Evolutionary conservation across 2,113 vertebrate genomes (phyloP), one percentile per base, ranked within the genome.

Genomic region (Enhydra lutris): DNA sequence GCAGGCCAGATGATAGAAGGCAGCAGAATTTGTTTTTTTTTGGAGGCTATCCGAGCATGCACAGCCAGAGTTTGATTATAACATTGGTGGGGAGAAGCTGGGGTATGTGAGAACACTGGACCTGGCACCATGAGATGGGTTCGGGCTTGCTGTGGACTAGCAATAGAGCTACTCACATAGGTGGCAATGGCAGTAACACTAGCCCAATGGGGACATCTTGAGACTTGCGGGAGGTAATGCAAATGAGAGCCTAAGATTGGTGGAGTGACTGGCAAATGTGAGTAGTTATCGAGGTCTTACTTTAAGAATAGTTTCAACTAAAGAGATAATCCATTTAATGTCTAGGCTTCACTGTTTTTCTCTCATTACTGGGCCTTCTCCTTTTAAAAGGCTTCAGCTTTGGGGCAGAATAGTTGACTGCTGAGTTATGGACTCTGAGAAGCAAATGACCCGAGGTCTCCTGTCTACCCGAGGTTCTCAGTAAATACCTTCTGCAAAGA

Each of bases 401-500:
- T 11, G 3, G 63, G 21, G 11, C 55, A 50, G 1, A 31, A 78
- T 6, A 52, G 39, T 3, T 86, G 67, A 39, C 45, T 14, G 7
- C 14, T 73, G 36, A 14, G 47, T 71, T 71, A 71, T 3, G 23
- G 71, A 17, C 20, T 55, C 13, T 1, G 61, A 81, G n/a, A 97
- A 92, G 71, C n/a, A 52, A 24, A 24, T 26, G 61, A 63, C 47
- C 0, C 0, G 57, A 36, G 39, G 26, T 42, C 31, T 15, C n/a
- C 55, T 59, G 4, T 59, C 45, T 74, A 10, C 7, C 18, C 50
- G 39, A 2, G 23, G 91, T 7, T 21, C 39, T 79, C 52, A 63
- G 21, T 50, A 45, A 59, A 18, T 95, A 98, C 98, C 97, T 98
- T 98, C 98, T 90, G 97, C 85, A 50, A 98, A 98, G 97, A 98